Base-by-base conservation (phyloP, 92 coral and sea anemone species). In the Phenganax stokvisi region DNA sequence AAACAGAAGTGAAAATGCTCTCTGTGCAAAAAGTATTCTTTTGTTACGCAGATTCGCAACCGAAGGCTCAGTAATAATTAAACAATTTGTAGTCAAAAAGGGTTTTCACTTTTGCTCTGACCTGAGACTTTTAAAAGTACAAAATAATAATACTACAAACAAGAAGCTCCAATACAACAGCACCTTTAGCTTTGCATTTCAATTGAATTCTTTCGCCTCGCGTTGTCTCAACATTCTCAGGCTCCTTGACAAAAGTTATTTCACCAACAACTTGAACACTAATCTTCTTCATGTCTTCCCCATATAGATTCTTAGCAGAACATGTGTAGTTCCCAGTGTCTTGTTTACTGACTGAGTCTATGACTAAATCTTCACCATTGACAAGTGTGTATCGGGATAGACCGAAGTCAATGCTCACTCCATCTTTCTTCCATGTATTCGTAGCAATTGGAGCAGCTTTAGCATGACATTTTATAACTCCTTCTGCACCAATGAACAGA, bases 361-460 rank as follows among this genome's bases (percentile, higher is more conserved):
- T 84, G 15, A 75, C 52, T n/a, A 89, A 44, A 52, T 61, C 13
- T 51, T 64, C 72, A 52, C 61, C 29, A 2, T 29, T 51, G 31
- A 60, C 63, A 10, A 78, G 72, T 52, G 65, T 54, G 52, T 78
- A 78, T 28, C 55, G 56, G 2, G 72, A 44, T 7, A 78, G 54
- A 8, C 54, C 10, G 0, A 81, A 37, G 29, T 51, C 20, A 7
- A 88, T 29, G 8, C 7, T 17, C 6, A 80, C 73, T 71, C 85
- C 90, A 81, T 88, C 75, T 57, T 84, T 85, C 51, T 0, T 9
- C 90, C 90, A 88, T 10, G 27, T 51, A 62, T 88, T 84, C 0
- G 17, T 27, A 1, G 97, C 90, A 0, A 57, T 57, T 10, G 97
- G 97, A 0, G 93, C 97, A 0, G 97, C 97, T 57, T 91, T 87